phyloP scores from a whole-genome alignment of 64 coral and sea anemone genomes.

The Montipora cactus region DNA sequence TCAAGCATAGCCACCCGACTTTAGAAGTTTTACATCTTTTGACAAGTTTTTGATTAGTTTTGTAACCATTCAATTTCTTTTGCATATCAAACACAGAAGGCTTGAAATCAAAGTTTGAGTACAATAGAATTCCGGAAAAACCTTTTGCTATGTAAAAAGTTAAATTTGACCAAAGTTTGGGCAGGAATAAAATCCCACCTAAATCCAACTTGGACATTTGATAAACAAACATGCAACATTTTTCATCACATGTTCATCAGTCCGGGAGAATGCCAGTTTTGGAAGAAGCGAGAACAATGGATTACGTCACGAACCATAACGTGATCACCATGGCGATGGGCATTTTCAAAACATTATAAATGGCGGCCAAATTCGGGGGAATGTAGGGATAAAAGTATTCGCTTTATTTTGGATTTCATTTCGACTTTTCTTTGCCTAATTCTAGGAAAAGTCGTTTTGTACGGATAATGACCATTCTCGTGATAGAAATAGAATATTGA shows the following conservation, averaged over 20 bases:
- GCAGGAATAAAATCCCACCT: not conserved
- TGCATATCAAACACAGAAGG: slow-evolving; percentile 14
- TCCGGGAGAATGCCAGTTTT: slow-evolving; percentile 6
- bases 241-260: not conserved
- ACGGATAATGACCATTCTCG: not conserved
- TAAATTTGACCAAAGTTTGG: slow-evolving; percentile 19
- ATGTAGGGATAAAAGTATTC: too few species aligned
- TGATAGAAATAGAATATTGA: not conserved
- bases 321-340: not conserved
- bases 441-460: too few species aligned
- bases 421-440: too few species aligned
- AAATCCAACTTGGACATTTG: slow-evolving; percentile 18
- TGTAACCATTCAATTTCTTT: slow-evolving; percentile 11
- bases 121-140: slow-evolving; percentile 7
- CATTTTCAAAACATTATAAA: not conserved
- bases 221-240: slow-evolving; percentile 10
- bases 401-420: too few species aligned
- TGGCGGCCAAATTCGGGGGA: not conserved
- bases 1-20: slow-evolving; percentile 9
- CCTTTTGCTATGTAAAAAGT: slow-evolving; percentile 15
- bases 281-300: not conserved
- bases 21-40: not conserved
- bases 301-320: not conserved
- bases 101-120: slow-evolving; percentile 11
- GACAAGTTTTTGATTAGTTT: slow-evolving; percentile 19